Conservation (phyloP, 2,888 invertebrate genomes). For the Troides aeacus region DNA sequence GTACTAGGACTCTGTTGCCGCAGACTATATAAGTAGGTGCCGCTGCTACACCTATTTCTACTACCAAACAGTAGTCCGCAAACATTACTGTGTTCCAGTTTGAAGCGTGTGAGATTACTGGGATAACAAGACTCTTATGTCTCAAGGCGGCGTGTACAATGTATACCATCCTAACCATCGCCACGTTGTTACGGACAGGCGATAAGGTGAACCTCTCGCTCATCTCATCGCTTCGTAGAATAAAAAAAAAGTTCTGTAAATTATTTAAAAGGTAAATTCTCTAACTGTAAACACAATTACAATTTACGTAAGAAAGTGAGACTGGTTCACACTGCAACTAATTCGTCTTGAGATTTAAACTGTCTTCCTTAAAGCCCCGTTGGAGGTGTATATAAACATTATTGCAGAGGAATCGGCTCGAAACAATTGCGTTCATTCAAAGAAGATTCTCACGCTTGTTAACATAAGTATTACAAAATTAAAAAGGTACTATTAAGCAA, state of each 20-base stretch:
- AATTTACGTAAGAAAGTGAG: slow-evolving; percentile 16
- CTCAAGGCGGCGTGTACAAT: too few relatives aligned
- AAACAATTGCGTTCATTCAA: slow-evolving; percentile 23
- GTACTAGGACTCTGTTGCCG: too few relatives aligned
- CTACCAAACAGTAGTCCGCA: too few relatives aligned
- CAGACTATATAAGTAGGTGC: too few relatives aligned
- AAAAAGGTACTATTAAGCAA: slow-evolving; percentile 25
- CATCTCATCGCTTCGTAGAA: too few relatives aligned
- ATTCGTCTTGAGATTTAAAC: slow-evolving; percentile 19
- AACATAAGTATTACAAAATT: slow-evolving; percentile 31
- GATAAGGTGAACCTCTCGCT: too few relatives aligned
- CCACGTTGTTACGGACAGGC: too few relatives aligned
- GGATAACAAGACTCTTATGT: too few relatives aligned
- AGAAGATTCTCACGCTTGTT: slow-evolving; percentile 29
- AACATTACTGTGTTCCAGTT: too few relatives aligned
- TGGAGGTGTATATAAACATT: slow-evolving; percentile 22
- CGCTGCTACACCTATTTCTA: too few relatives aligned
- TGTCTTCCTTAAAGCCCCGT: slow-evolving; percentile 27
- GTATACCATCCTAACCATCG: too few relatives aligned
- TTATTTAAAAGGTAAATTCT: neutral
- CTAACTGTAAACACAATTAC: slow-evolving; percentile 8
- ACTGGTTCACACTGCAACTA: slow-evolving; percentile 21
- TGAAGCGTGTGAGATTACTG: too few relatives aligned
- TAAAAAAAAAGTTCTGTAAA: neutral
- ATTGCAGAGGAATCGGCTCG: slow-evolving; percentile 18